Percentiles rank a stretch among this genome's conserved stretches.
phyloP scores from a whole-genome alignment of 2,888 invertebrate genomes.

The Xestia ashworthii region DNA sequence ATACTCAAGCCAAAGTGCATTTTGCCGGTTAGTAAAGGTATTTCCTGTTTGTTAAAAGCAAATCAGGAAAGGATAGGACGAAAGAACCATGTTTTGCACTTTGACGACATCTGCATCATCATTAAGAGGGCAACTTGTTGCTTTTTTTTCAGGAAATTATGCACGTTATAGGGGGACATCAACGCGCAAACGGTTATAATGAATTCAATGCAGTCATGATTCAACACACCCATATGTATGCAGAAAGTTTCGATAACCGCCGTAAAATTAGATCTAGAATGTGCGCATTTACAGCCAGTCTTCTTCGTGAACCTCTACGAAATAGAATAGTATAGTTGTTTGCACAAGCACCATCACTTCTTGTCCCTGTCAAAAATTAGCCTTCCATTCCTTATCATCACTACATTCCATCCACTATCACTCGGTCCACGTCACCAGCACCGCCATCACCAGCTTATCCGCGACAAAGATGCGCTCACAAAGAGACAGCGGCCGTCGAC shows the following conservation, averaged over 20 bases:
- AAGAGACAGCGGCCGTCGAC: slow-evolving; percentile 51
- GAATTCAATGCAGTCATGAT: neutral
- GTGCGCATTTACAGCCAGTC: neutral
- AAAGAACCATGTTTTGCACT: too few species aligned
- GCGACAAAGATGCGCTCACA: slow-evolving; percentile 34
- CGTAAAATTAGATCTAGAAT: neutral
- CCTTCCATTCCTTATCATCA: neutral
- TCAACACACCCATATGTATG: neutral
- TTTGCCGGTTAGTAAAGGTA: neutral
- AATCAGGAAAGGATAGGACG: too few species aligned
- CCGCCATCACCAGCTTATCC: slow-evolving; percentile 4
- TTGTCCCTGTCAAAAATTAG: neutral
- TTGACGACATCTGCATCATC: too few species aligned
- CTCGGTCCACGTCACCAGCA: neutral
- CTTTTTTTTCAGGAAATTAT: neutral
- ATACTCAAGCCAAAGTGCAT: neutral
- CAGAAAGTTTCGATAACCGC: neutral
- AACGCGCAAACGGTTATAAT: neutral
- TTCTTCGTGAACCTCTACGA: neutral
- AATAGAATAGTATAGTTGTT: neutral
- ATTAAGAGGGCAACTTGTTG: neutral
- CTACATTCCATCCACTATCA: neutral
- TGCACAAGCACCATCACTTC: too few species aligned
- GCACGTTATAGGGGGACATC: neutral
- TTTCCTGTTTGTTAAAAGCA: too few species aligned